Percentiles rank a stretch among this genome's conserved stretches.
These are phyloP conservation scores for Smutsia temminckii DNA, from an alignment of 2,797 vertebrate genomes.

Conservation along the genomic window DNA sequence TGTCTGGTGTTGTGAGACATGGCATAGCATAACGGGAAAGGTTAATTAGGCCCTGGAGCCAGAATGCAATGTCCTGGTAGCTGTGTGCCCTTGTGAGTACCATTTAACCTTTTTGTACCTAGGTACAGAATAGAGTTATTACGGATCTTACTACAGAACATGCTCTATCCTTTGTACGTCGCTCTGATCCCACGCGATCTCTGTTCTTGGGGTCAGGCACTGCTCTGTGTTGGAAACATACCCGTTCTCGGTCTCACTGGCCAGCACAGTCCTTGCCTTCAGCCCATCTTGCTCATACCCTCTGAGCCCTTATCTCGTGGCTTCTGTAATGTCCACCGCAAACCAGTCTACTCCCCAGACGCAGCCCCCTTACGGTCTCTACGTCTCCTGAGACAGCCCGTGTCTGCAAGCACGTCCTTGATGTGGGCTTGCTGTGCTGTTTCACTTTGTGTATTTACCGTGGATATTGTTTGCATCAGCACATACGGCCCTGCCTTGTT, in stretches of 20 bases:
- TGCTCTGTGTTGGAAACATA: neutral
- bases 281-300: neutral
- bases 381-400: neutral
- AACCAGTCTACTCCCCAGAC: neutral
- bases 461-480: neutral
- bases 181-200: neutral
- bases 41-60: neutral
- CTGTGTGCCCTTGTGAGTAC: neutral
- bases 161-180: neutral
- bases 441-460: neutral
- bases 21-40: neutral
- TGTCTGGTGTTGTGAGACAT: neutral
- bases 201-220: neutral
- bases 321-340: neutral
- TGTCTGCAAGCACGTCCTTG: neutral
- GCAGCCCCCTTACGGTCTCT: neutral
- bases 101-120: neutral
- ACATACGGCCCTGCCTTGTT: neutral
- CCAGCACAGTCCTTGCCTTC: neutral
- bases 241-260: neutral
- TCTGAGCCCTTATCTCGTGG: neutral
- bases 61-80: neutral
- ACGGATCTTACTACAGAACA: neutral
- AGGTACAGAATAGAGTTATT: neutral
- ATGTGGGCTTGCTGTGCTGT: accelerated